phyloP scores from a whole-genome alignment of 2,888 invertebrate species.

The Herminia tarsipennalis region DNA sequence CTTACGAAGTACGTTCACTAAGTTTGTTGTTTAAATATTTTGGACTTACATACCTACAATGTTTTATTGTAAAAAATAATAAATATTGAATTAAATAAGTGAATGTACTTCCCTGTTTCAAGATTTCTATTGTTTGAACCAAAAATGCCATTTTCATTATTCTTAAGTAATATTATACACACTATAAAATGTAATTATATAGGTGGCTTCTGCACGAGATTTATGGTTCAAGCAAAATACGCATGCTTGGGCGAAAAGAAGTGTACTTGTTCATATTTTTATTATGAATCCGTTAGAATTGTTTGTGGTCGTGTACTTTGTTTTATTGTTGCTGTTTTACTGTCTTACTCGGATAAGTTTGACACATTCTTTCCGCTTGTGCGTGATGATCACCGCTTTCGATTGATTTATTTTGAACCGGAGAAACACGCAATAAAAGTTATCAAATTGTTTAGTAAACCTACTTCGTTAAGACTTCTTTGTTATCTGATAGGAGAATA shows the following conservation, averaged over 20 bases:
- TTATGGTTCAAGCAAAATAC: slow-evolving; percentile 74
- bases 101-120: slow-evolving; percentile 59
- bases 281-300: slow-evolving; percentile 63
- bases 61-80: background rate
- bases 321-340: slow-evolving; percentile 72
- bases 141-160: slow-evolving; percentile 35
- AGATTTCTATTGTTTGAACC: slow-evolving; percentile 68
- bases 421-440: slow-evolving; percentile 28
- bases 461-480: slow-evolving; percentile 18
- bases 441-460: slow-evolving; percentile 17
- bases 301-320: slow-evolving; percentile 74
- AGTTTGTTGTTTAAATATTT: background rate
- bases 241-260: slow-evolving; percentile 84
- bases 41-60: background rate
- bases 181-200: slow-evolving; percentile 9
- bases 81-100: slow-evolving; percentile 31
- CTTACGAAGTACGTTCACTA: slow-evolving; percentile 59
- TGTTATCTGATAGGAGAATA: slow-evolving; percentile 11
- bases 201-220: slow-evolving; percentile 30
- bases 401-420: slow-evolving; percentile 56
- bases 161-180: slow-evolving; percentile 1
- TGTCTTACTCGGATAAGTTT: slow-evolving; percentile 72
- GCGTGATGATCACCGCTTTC: slow-evolving; percentile 84
- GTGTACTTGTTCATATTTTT: slow-evolving; percentile 63
- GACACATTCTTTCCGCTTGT: slow-evolving; percentile 85